Percentiles rank a stretch among this genome's conserved stretches.
Conservation (phyloP, 2,888 invertebrate genomes). For the Drosophila atripex region DNA sequence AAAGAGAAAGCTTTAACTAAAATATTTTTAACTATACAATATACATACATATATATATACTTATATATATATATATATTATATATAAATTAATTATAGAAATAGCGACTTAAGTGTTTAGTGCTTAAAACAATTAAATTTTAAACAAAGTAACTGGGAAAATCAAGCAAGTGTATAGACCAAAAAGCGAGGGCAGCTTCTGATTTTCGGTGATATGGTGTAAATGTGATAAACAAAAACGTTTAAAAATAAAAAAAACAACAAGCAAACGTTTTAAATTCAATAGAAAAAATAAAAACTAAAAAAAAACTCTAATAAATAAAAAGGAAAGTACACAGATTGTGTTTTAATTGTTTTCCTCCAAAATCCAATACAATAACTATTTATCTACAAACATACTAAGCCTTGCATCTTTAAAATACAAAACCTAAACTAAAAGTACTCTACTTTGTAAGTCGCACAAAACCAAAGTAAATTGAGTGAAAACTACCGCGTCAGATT, state of each 20-base stretch:
- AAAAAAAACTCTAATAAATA: conserved; percentile 16
- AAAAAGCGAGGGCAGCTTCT: conserved; percentile 66
- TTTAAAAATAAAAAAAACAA: conserved; percentile 48
- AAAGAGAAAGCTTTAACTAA: conserved; percentile 72
- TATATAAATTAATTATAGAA: conserved; percentile 44
- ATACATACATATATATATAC: conserved; percentile 56
- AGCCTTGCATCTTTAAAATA: conserved; percentile 67
- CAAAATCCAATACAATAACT: conserved; percentile 51
- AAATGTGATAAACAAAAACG: conserved; percentile 76
- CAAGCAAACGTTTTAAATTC: conserved; percentile 58
- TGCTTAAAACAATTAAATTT: conserved; percentile 52
- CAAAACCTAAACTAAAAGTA: conserved; percentile 42
- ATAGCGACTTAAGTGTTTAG: conserved; percentile 47
- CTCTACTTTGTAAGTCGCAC: conserved; percentile 57
- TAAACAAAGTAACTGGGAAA: conserved; percentile 60
- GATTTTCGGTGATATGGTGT: conserved; percentile 80
- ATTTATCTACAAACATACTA: conserved; percentile 67
- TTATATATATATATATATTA: conserved; percentile 36
- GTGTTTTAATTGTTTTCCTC: conserved; percentile 64
- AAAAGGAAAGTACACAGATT: conserved; percentile 40
- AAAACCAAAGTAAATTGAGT: conserved; percentile 53
- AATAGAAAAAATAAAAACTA: conserved; percentile 43
- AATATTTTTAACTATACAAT: conserved; percentile 76
- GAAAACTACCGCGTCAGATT: conserved; percentile 40
- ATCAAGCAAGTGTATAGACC: conserved; percentile 73